Evolutionary conservation across 2,797 vertebrate species (phyloP).

Genomic region (Tamandua tetradactyla): DNA sequence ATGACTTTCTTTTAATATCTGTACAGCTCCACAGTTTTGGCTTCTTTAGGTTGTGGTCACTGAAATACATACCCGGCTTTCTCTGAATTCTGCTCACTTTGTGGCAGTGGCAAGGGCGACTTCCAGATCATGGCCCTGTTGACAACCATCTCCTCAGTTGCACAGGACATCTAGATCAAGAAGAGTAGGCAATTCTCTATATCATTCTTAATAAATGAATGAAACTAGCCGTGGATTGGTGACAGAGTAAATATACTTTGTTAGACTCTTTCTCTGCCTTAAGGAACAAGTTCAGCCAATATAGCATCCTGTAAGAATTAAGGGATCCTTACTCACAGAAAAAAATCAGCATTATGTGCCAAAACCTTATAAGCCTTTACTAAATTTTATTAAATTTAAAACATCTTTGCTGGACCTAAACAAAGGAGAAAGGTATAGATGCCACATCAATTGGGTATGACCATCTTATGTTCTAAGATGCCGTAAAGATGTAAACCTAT

Average conservation of each 20-base stretch:
- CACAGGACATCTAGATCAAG: neutral
- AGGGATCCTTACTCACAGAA: neutral
- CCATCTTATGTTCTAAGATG: neutral
- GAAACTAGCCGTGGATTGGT: neutral
- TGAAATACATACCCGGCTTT: neutral
- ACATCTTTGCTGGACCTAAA: neutral
- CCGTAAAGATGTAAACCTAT: neutral
- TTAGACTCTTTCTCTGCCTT: neutral
- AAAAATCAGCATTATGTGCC: neutral
- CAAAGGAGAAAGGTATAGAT: neutral
- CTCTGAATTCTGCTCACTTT: neutral
- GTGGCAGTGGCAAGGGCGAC: neutral
- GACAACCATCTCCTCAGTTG: neutral
- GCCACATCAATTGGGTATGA: neutral
- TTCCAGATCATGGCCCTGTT: neutral
- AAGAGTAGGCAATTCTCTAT: neutral
- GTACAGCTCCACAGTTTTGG: neutral
- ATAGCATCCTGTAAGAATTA: neutral
- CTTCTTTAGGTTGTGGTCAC: neutral
- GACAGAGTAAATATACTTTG: neutral
- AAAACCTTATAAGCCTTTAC: neutral
- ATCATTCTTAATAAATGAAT: neutral
- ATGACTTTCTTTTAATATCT: neutral
- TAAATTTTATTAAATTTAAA: neutral
- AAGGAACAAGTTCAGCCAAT: neutral